These are phyloP conservation scores for Tiaroga cobitis DNA, from an alignment of 2,797 vertebrate species.

Conservation along the genomic window DNA sequence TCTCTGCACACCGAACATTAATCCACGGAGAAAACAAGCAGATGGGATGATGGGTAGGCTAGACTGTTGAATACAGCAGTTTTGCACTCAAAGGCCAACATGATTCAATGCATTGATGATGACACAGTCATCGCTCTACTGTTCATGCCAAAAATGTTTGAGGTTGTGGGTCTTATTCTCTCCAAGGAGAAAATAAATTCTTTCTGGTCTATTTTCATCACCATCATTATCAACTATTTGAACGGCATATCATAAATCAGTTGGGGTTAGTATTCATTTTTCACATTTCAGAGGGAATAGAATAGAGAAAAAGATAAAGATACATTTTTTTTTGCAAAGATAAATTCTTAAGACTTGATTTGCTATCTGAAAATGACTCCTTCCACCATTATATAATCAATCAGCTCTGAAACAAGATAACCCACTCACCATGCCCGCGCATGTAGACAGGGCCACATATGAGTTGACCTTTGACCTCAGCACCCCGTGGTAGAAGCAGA, in stretches of 20 bases:
- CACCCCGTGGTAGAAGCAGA: constrained; percentile 90
- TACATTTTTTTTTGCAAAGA: neutral
- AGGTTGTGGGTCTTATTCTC: constrained; percentile 1
- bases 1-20: constrained; percentile 20
- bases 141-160: constrained; percentile 5
- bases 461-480: constrained; percentile 82
- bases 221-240: constrained; percentile 2
- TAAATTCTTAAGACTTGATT: neutral
- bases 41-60: constrained; percentile 8
- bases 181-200: constrained; percentile 18
- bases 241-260: neutral
- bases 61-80: neutral
- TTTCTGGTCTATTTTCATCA: constrained; percentile 30
- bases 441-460: constrained; percentile 88
- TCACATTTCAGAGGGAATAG: neutral
- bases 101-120: neutral
- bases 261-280: neutral
- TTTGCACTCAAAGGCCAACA: neutral
- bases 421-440: constrained; percentile 89
- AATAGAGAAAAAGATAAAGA: too few relatives aligned
- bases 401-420: neutral
- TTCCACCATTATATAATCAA: neutral
- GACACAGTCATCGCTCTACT: neutral
- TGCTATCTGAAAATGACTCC: neutral
- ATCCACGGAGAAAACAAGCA: constrained; percentile 17